phyloP scores from a whole-genome alignment of 2,888 invertebrate species.

The Leptopilina myrica region DNA sequence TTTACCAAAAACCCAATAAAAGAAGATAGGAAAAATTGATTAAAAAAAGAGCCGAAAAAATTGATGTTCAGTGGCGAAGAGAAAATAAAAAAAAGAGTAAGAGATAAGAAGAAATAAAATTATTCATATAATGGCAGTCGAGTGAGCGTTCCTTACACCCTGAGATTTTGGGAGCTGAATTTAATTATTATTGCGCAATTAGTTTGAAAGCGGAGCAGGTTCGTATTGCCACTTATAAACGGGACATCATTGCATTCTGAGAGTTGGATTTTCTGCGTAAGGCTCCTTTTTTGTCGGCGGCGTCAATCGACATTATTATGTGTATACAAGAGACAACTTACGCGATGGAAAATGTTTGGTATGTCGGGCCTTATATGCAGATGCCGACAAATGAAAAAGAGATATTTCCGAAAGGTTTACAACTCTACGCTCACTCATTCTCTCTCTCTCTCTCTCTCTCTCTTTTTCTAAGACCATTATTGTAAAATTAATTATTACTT shows the following conservation, averaged over 20 bases:
- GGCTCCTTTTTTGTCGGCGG: slow-evolving; percentile 53
- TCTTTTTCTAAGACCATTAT: slow-evolving; percentile 13
- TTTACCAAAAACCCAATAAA: no score
- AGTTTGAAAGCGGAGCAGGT: slow-evolving; percentile 43
- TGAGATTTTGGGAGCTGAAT: slow-evolving; percentile 55
- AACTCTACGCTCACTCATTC: not conserved
- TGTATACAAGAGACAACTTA: slow-evolving; percentile 44
- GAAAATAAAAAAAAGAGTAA: no score
- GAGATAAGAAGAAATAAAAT: not conserved
- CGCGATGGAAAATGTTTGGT: slow-evolving; percentile 52
- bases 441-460: not conserved
- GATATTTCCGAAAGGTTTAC: slow-evolving; percentile 17
- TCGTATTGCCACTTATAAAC: slow-evolving; percentile 40
- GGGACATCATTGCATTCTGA: slow-evolving; percentile 46
- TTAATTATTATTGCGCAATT: slow-evolving; percentile 67
- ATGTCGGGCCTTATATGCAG: slow-evolving; percentile 45
- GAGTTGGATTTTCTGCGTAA: slow-evolving; percentile 46
- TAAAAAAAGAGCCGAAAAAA: no score
- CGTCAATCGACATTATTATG: slow-evolving; percentile 54
- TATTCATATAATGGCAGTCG: not conserved
- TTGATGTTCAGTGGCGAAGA: no score
- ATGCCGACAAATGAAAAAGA: slow-evolving; percentile 37
- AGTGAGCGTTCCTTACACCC: slow-evolving; percentile 40
- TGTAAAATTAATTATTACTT: not conserved
- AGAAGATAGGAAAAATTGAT: no score